Evolutionary conservation across 2,888 invertebrate species (phyloP), one percentile per base, ranked within the genome.

Genomic region (Agrilus biguttatus): DNA sequence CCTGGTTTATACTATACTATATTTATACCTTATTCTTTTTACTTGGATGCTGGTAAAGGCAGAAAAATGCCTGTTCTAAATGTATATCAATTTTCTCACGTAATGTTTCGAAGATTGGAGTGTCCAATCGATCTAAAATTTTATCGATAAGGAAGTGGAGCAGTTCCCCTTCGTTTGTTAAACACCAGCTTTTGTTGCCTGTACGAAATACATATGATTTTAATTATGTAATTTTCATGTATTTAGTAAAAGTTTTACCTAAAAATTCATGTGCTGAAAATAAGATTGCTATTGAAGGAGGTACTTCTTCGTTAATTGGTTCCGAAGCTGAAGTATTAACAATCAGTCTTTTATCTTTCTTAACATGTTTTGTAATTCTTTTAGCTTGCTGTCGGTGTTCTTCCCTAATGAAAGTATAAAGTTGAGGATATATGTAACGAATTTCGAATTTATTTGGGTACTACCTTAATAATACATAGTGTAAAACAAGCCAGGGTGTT

Each of bases 261-360:
- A 91, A 69, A 59, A 84, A 84, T 53, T 90, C 88, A 62, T 91
- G 91, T 2, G 81, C 89, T 36, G 82, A 78, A 58, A 86, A 84
- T 44, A 92, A 68, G 46, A 89, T 71, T 66, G 80, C 75, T 40
- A 90, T 67, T 1, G 88, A 83, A 39, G 79, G 72, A 2, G 85
- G 83, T 19, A 85, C 66, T 44, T 76, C 77, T 45, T 56, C 61
- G 52, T 45, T 58, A 45, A 51, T 53, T 44, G 19, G 47, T 45
- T 36, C 48, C 42, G 45, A 53, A 53, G 47, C 58, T 28, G 28
- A 28, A 8, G 7, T 28, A 10, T 4, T 28, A 4, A 8, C 28
- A 28, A 8, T 28, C 28, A 28, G 28, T 44, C 23, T 54, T 40
- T 49, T 51, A 38, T 60, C 60, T 45, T 54, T 58, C 47, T 63